Base-by-base conservation (phyloP, 2,888 invertebrate genomes). In the Pediacus dermestoides region DNA sequence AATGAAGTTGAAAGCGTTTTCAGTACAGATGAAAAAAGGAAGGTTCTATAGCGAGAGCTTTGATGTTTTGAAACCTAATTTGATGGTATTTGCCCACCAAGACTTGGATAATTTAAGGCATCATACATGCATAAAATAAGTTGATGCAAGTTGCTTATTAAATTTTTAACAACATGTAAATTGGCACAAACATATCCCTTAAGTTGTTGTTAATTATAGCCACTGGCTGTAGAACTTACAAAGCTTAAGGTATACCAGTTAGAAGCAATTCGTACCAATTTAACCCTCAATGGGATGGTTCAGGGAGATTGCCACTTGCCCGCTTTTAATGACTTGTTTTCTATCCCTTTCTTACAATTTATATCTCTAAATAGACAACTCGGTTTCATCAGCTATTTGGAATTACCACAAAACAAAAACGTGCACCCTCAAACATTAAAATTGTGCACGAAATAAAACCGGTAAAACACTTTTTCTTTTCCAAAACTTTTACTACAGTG, bases 301-400 rank as follows among this genome's bases (percentile, higher is more conserved):
- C 48, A 50, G 51, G 52, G 50, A 55, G 57, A 57, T 55, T 59
- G 57, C 55, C 55, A 55, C 55, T 57, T 55, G 50, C 52, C 50
- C 48, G 50, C 46, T 53, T 55, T 59, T 58, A 58, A 58, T 57
- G 56, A 59, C 50, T 55, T 58, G 54, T 52, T 53, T 55, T 54
- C 58, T 44, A 46, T 54, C 52, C 51, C 44, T 42, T 49, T 58
- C 52, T 41, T 39, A 30, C 43, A 37, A 45, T 48, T 47, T 48
- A 46, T 39, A 41, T 39, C 42, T 34, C 42, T 41, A 46, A 47
- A 50, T 45, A 50, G 48, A 48, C 44, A 47, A 42, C 33, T 44
- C 43, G 42, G 42, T 41, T 44, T 46, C 43, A 48, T 42, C 46
- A 49, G 38, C 28, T 37, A 32, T 27, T 28, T 10, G n/a, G 10